These are phyloP conservation scores for Amphiprion clarkii DNA, from an alignment of 2,797 vertebrate species.

Conservation along the genomic window DNA sequence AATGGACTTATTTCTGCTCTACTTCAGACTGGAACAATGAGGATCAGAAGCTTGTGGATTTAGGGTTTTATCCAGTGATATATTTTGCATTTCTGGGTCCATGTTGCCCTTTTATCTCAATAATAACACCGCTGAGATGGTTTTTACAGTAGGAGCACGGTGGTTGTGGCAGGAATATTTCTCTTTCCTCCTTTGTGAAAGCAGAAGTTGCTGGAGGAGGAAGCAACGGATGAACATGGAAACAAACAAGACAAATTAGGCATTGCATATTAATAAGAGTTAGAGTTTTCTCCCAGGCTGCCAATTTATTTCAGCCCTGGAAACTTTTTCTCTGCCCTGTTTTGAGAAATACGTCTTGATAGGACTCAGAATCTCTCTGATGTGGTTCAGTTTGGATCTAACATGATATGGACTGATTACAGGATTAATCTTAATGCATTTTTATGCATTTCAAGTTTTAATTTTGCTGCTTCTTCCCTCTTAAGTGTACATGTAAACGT, in stretches of 20 bases:
- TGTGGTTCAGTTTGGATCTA: not conserved
- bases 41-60: not conserved
- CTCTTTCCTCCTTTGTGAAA: not conserved
- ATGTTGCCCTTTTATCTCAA: not conserved
- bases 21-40: constrained; percentile 20
- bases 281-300: too few relatives aligned
- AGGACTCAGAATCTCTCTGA: too few relatives aligned
- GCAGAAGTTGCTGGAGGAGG: not conserved
- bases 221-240: not conserved
- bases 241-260: too few relatives aligned
- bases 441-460: not conserved
- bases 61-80: not conserved
- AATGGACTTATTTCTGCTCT: not conserved
- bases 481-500: not conserved
- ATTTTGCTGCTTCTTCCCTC: not conserved
- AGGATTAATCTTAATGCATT: not conserved
- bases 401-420: not conserved
- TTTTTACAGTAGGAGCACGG: not conserved
- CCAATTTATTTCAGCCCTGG: too few relatives aligned
- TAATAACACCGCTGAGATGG: not conserved
- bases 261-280: too few relatives aligned
- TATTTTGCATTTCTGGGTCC: not conserved
- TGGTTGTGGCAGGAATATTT: not conserved
- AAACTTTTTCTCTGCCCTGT: too few relatives aligned
- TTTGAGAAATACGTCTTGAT: too few relatives aligned